A percentile compares a stretch with the other conserved stretches of the same genome.
phyloP scores from a whole-genome alignment of 2,113 vertebrate genomes.

The Anguilla rostrata region DNA sequence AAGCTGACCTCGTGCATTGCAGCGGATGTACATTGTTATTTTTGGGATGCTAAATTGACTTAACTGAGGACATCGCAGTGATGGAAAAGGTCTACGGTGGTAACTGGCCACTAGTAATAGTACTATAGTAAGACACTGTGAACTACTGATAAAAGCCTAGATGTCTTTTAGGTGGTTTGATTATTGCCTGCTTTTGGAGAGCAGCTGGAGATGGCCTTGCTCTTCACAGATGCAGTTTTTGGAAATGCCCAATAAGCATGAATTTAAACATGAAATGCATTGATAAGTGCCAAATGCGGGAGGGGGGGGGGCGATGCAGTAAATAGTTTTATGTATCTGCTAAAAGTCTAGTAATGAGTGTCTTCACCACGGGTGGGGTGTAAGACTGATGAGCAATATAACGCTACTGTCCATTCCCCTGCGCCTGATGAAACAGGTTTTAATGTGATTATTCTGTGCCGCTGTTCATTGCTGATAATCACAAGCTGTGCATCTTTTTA shows the following conservation, averaged over 20 bases:
- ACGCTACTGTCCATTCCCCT: neutral
- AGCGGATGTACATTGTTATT: no score
- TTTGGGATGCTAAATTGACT: no score
- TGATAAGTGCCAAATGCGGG: neutral
- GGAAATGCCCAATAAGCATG: neutral
- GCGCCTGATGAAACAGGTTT: neutral
- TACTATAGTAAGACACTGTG: neutral
- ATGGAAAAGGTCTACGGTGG: no score
- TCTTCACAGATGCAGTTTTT: neutral
- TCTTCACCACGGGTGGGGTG: neutral
- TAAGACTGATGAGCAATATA: neutral
- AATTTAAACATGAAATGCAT: neutral
- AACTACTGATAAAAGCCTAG: neutral
- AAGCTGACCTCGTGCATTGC: no score
- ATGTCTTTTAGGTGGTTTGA: neutral
- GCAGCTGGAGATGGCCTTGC: neutral
- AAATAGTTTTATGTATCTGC: neutral
- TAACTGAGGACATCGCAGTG: no score
- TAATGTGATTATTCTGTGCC: neutral
- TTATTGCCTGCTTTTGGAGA: neutral
- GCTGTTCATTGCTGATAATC: neutral
- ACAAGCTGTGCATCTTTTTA: constrained; percentile 46
- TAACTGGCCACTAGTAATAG: no score
- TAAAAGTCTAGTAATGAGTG: neutral
- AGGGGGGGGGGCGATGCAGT: neutral